Conservation (phyloP, 2,797 vertebrate species). For the Limosa lapponica region DNA sequence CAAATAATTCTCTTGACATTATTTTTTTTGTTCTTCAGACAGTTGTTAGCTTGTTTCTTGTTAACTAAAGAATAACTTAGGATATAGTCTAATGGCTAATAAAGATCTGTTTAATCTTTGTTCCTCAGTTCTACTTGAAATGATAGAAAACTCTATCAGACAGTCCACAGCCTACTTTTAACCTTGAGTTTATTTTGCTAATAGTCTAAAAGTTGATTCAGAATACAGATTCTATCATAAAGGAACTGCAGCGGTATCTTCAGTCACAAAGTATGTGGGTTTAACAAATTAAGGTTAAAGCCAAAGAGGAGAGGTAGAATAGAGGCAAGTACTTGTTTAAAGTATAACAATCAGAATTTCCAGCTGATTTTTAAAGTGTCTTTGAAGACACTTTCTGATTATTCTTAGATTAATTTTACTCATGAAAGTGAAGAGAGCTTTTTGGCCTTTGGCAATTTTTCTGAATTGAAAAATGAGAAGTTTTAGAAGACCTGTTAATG, state of each 20-base stretch:
- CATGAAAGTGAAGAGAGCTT: not conserved
- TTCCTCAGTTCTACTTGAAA: not conserved
- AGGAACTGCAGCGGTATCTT: not conserved
- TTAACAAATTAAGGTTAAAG: not conserved
- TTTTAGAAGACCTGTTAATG: not conserved
- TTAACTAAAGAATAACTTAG: not conserved
- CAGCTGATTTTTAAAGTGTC: not conserved
- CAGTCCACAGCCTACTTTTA: not conserved
- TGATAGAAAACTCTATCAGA: not conserved
- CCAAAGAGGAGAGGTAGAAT: not conserved
- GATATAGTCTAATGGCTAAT: not conserved
- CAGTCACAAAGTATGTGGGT: not conserved
- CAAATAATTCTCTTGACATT: not conserved
- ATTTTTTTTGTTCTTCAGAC: not conserved
- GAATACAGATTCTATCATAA: not conserved
- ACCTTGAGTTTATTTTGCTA: not conserved
- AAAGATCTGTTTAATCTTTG: not conserved
- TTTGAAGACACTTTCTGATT: not conserved
- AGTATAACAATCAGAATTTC: not conserved
- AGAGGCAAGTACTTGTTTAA: not conserved
- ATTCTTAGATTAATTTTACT: not conserved
- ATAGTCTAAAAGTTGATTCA: not conserved
- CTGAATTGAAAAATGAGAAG: not conserved
- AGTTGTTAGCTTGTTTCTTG: not conserved
- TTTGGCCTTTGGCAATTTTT: not conserved